phyloP scores from a whole-genome alignment of 2,888 invertebrate genomes.

The Buathra laborator region DNA sequence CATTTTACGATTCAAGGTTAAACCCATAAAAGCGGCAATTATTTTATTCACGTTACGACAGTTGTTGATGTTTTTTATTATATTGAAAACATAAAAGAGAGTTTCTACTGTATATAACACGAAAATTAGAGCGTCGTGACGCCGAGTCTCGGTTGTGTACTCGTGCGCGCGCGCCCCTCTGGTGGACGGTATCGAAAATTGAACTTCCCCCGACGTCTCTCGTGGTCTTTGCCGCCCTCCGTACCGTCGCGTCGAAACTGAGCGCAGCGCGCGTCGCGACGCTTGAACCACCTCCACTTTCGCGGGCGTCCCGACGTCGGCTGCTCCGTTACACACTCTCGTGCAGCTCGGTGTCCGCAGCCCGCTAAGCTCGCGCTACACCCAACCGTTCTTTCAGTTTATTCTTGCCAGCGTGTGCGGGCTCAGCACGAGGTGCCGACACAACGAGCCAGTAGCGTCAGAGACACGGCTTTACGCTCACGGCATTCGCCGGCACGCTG shows the following conservation, averaged over 20 bases:
- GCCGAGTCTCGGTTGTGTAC: slow-evolving; percentile 28
- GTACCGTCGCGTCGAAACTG: slow-evolving; percentile 16
- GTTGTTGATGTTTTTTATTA: neutral
- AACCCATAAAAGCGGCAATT: neutral
- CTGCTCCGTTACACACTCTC: slow-evolving; percentile 12
- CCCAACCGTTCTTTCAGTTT: slow-evolving; percentile 69
- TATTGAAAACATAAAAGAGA: neutral
- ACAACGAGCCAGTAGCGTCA: slow-evolving; percentile 22
- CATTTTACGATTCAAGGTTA: neutral
- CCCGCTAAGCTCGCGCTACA: slow-evolving; percentile 58
- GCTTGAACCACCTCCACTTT: slow-evolving; percentile 39
- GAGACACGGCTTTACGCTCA: slow-evolving; percentile 38
- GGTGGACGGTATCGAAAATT: slow-evolving; percentile 52
- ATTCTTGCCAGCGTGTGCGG: slow-evolving; percentile 70
- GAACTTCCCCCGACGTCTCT: slow-evolving; percentile 4
- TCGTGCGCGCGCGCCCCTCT: slow-evolving; percentile 58
- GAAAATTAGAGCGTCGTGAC: slow-evolving; percentile 5
- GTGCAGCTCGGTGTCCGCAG: slow-evolving; percentile 31
- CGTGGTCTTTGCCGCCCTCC: slow-evolving; percentile 19
- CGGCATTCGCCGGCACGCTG: slow-evolving; percentile 64
- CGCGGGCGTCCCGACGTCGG: slow-evolving; percentile 29
- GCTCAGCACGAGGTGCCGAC: neutral
- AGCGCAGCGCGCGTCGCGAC: slow-evolving; percentile 35
- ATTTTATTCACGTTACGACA: neutral
- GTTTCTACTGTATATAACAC: neutral